phyloP scores from a whole-genome alignment of 1,140 invertebrate species.

The Ylistrum balloti region DNA sequence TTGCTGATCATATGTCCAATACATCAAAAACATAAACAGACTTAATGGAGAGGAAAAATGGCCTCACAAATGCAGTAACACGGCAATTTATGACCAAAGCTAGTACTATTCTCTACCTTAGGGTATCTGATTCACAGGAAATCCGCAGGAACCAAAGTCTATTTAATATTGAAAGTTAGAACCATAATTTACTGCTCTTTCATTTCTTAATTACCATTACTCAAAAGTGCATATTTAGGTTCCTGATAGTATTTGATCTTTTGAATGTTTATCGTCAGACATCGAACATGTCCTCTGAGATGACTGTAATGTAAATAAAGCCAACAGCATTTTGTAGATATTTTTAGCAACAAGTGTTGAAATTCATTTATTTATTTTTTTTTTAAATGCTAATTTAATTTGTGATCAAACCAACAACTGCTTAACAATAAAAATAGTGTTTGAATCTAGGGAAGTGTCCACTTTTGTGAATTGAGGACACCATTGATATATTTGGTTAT shows the following conservation, averaged over 20 bases:
- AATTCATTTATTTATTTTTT: too few species aligned
- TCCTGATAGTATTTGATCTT: not conserved
- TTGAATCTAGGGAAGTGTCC: too few species aligned
- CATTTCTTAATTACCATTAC: not conserved
- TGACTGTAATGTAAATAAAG: not conserved
- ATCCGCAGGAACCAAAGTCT: not conserved
- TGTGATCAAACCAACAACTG: too few species aligned
- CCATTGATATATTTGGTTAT: too few species aligned
- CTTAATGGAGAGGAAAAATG: not conserved
- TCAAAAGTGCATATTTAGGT: not conserved
- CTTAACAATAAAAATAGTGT: too few species aligned
- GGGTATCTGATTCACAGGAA: conserved; percentile 9
- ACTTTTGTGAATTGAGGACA: too few species aligned
- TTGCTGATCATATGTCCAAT: not conserved
- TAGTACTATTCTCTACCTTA: not conserved
- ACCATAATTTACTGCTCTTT: not conserved
- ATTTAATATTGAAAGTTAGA: not conserved
- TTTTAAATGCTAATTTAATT: too few species aligned
- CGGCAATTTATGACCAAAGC: not conserved
- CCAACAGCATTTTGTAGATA: too few species aligned
- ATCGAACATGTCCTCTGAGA: not conserved
- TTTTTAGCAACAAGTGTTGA: too few species aligned
- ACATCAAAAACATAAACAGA: conserved; percentile 13
- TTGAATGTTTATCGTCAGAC: too few species aligned
- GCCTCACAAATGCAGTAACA: conserved; percentile 6